A percentile compares a stretch with the other conserved stretches of the same genome.
Conservation (phyloP, 2,797 vertebrate species). For the Muraenolepis orangiensis region DNA sequence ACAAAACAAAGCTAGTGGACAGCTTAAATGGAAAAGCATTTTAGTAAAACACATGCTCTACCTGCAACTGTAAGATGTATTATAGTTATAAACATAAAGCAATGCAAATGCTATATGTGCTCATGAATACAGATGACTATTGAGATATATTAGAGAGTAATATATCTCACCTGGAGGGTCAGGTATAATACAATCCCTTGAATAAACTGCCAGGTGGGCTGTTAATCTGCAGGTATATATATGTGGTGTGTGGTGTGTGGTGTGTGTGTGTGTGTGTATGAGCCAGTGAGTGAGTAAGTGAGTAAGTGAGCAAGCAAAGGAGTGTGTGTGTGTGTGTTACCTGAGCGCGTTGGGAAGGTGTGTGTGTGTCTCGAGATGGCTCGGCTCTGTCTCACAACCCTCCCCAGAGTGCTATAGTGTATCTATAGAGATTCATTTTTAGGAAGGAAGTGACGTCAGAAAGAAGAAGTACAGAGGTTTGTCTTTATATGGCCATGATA, state of each 20-base stretch:
- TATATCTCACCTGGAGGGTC: no score
- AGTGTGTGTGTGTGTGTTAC: background rate
- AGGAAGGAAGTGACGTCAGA: conserved; percentile 72
- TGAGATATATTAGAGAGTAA: no score
- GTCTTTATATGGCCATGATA: conserved; percentile 69
- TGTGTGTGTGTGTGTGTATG: background rate
- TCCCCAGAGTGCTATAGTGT: conserved; percentile 1
- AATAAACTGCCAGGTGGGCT: no score
- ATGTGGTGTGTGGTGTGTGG: no score
- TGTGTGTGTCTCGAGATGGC: conserved; percentile 24
- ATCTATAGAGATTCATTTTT: conserved; percentile 47
- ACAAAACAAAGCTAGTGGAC: background rate
- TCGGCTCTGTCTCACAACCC: conserved; percentile 24
- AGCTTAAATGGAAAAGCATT: background rate
- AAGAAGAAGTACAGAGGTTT: conserved; percentile 55
- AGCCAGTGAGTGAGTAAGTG: background rate
- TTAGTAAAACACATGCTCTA: background rate
- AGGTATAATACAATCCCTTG: no score
- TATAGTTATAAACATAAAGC: background rate
- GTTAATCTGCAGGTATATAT: no score
- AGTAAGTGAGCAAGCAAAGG: no score
- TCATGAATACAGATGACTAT: background rate
- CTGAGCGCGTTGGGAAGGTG: conserved; percentile 28
- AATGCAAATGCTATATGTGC: no score
- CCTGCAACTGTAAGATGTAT: background rate